Base-by-base conservation (phyloP, 2,113 vertebrate species). In the Sarotherodon lohbergeri region DNA sequence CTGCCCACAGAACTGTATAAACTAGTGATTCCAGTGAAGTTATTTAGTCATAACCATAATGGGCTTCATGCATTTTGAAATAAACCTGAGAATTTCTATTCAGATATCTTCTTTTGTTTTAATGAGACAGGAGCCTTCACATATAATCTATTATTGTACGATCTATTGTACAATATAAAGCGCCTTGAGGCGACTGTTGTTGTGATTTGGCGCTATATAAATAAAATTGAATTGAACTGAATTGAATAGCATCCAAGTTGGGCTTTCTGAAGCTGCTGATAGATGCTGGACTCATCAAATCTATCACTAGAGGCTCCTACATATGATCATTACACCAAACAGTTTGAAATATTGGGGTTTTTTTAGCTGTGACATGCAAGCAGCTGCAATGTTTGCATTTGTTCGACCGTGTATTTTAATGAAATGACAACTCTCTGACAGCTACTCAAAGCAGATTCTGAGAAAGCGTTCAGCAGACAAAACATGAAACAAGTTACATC, bases 301-400 rank as follows among this genome's bases (percentile, higher is more conserved):
- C 9, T 1, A 8, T 78, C 43, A 50, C 43, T 12, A 29, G 16
- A 78, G 43, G 43, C 14, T 27, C 0, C 71, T 78, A 32, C 24
- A 19, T 50, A 8, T 32, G 71, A 78, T 12, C 46, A 50, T 78
- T 50, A 50, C 16, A 50, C 27, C 71, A 50, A 78, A 78, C 27
- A 32, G 71, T 19, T 50, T 78, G 71, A 78, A 78, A 50, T 50
- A 17, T 50, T 76, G 68, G 14, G 16, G 14, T 1, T 0, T 0
- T 2, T 71, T 78, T 29, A 50, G 27, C 2, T 4, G 71, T 78
- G 16, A 32, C 27, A 50, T 50, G 43, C 16, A 78, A 78, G 9
- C 46, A 32, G 27, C 43, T 19, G 41, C 22, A 48, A 48, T 19
- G 24, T 76, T 76, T 76, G 24, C 41, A 48, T 66, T 24, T 11